These are phyloP conservation scores for Drosophila tani DNA, from an alignment of 1,140 invertebrate genomes.

Conservation along the genomic window DNA sequence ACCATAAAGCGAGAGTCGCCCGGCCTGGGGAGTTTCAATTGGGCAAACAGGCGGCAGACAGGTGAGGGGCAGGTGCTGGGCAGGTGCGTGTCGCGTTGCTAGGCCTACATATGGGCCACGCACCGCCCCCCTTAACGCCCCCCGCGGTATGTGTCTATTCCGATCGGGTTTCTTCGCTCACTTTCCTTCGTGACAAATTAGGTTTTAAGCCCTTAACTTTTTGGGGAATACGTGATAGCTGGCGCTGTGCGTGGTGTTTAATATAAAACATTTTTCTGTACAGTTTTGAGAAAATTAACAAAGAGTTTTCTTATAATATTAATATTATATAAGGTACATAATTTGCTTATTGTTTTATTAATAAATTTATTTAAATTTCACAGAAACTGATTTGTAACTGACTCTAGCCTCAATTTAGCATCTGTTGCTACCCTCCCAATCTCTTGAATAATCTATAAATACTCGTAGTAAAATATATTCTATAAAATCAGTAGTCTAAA, in stretches of 20 bases:
- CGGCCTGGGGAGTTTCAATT: neutral
- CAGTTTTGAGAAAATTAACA: too few species aligned
- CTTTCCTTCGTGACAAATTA: slow-evolving; percentile 63
- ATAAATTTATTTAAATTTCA: neutral
- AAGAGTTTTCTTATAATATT: neutral
- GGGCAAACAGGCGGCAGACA: neutral
- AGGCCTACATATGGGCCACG: slow-evolving; percentile 35
- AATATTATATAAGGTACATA: neutral
- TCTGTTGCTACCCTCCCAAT: neutral
- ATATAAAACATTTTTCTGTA: neutral
- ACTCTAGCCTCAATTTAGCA: neutral
- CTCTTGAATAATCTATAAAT: neutral
- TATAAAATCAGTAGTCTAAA: neutral
- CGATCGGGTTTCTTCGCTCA: slow-evolving; percentile 19
- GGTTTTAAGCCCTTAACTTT: slow-evolving; percentile 57
- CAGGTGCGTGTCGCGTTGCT: slow-evolving; percentile 52
- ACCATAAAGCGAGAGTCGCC: slow-evolving; percentile 51
- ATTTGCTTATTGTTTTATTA: neutral
- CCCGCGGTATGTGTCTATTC: slow-evolving; percentile 25
- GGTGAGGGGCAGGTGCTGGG: neutral
- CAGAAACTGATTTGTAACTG: neutral
- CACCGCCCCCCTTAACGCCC: slow-evolving; percentile 4
- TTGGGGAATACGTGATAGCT: slow-evolving; percentile 21
- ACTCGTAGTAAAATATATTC: neutral
- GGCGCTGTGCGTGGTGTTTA: neutral